Evolutionary conservation across 2,888 invertebrate genomes (phyloP).

Genomic region (Mesopsocus fuscifrons): DNA sequence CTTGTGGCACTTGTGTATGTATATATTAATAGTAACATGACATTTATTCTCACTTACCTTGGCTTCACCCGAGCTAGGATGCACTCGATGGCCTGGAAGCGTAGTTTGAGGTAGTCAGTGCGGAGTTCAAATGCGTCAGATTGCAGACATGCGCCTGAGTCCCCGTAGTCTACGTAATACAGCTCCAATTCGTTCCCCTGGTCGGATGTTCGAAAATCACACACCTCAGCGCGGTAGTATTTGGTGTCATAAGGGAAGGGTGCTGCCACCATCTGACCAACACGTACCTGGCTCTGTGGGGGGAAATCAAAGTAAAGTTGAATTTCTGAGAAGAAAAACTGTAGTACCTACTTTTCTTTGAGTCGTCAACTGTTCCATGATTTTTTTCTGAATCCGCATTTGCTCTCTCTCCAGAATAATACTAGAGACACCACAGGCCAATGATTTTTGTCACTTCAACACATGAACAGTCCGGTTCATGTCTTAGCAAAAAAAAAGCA

Average conservation of each 20-base stretch:
- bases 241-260: conserved; percentile 61
- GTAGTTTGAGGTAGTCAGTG: conserved; percentile 50
- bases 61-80: conserved; percentile 56
- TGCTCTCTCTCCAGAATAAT: too few species aligned
- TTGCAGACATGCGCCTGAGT: conserved; percentile 46
- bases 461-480: too few species aligned
- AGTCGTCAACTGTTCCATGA: too few species aligned
- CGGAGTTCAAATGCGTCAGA: conserved; percentile 51
- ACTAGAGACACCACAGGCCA: too few species aligned
- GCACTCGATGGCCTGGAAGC: conserved; percentile 77
- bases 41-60: conserved; percentile 24
- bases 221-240: conserved; percentile 63
- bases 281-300: conserved; percentile 28
- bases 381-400: too few species aligned
- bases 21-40: too few species aligned
- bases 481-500: too few species aligned
- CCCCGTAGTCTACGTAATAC: conserved; percentile 78
- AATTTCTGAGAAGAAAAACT: too few species aligned
- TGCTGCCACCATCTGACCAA: conserved; percentile 71
- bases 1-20: too few species aligned
- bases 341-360: too few species aligned
- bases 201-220: conserved; percentile 40
- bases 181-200: conserved; percentile 44
- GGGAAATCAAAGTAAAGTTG: conserved; percentile 21
- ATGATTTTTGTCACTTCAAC: too few species aligned